Evolutionary conservation across 2,113 vertebrate genomes (phyloP).

Genomic region (Colinus virginianus): DNA sequence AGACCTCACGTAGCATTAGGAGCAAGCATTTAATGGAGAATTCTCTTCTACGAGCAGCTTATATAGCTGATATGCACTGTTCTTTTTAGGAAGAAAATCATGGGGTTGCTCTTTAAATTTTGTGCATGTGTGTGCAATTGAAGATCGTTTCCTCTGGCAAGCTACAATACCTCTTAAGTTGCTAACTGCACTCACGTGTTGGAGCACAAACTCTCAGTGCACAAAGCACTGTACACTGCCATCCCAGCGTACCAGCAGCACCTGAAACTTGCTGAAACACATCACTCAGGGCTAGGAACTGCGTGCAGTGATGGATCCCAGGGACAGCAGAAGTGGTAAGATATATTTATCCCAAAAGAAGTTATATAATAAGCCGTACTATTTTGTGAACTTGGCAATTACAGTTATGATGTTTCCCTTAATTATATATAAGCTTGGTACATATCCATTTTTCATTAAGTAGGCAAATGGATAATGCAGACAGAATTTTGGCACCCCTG

Average conservation of each 20-base stretch:
- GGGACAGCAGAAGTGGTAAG: neutral
- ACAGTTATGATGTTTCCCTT: slow-evolving; percentile 10
- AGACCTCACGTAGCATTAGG: neutral
- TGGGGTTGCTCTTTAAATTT: neutral
- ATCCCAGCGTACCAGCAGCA: neutral
- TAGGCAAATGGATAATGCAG: slow-evolving; percentile 13
- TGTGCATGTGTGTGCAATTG: neutral
- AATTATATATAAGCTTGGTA: slow-evolving; percentile 35
- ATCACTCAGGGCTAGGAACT: neutral
- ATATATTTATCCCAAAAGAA: slow-evolving; percentile 16
- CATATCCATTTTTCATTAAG: slow-evolving; percentile 54
- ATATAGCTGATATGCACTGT: neutral
- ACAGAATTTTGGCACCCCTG: slow-evolving; percentile 24
- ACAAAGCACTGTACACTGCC: neutral
- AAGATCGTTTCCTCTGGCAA: slow-evolving; percentile 3
- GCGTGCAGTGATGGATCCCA: neutral
- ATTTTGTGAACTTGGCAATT: slow-evolving; percentile 42
- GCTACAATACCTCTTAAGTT: neutral
- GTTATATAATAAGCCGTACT: slow-evolving; percentile 11
- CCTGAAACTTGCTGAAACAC: neutral
- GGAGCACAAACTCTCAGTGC: neutral
- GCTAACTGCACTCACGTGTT: neutral
- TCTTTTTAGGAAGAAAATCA: neutral
- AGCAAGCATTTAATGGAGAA: neutral
- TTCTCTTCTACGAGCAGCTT: neutral